Evolutionary conservation across 2,797 vertebrate genomes (phyloP), one percentile per base, ranked within the genome.

Genomic region (Chloroceryle amazona): DNA sequence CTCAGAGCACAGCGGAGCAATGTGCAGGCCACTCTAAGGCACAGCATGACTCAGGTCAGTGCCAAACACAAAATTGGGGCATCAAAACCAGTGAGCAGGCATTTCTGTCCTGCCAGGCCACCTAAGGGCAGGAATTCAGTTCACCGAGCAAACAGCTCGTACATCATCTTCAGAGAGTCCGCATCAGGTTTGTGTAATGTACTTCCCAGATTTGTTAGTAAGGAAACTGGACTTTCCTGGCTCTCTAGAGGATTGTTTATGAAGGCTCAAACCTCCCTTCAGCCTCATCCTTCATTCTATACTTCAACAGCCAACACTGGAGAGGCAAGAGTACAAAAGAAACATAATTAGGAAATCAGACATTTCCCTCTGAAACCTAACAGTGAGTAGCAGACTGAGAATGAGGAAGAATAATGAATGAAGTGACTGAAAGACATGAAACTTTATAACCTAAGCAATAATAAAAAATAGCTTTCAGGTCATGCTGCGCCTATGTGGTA

Each of bases 161-260:
- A 35, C 6, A 4, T 76, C 82, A 94, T 90, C 80, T 60, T 81
- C 63, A 65, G 72, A 76, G 62, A 86, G n/a, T 81, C 33, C 78
- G 46, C 86, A 15, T 49, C 0, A 8, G 84, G 52, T 19, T 66
- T 95, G 70, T 86, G 67, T 90, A n/a, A 58, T 47, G 83, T 85
- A 89, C 86, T 93, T 94, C 88, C 86, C 95, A 94, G 63, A 91
- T 83, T 95, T 80, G 89, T 95, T 96, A 95, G 81, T 91, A 97
- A 95, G 95, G 95, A 96, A 96, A 96, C 81, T 93, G 93, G 90
- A 95, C 95, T 96, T 96, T 72, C 94, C 96, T 95, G 91, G 88
- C 83, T 92, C 91, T 97, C 95, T 97, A 96, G 93, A 96, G 90
- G 95, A 96, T 89, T 96, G 95, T 93, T 96, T 96, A 96, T 97